Evolutionary conservation across 1,140 invertebrate genomes (phyloP), one percentile per base, ranked within the genome.

Genomic region (Neotoxoptera formosana): DNA sequence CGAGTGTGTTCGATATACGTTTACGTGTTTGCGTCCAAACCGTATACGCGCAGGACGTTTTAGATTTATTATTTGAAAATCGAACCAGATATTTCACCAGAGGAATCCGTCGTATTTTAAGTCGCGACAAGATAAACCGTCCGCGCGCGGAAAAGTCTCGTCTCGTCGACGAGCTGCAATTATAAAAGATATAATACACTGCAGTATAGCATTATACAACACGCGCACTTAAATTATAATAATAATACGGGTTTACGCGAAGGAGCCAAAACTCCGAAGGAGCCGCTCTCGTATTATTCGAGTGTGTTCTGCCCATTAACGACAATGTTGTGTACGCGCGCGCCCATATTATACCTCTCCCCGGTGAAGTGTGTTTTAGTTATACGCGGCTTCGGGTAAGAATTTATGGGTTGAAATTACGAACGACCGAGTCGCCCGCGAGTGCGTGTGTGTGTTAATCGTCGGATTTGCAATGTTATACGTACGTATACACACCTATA

Each of bases 391-490:
- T 89, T 89, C 36, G 67, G 11, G 67, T 83, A 81, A 48, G 76
- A 92, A 92, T 92, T 92, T 92, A 92, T 51, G 91, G 47, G n/a
- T 21, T n/a, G 90, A 91, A 92, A 51, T 92, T 83, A 92, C 47
- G 21, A 51, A 91, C 56, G 47, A 81, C 11, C 90, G 30, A 47
- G 47, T 48, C 45, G 17, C 14, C 84, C 30, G 84, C 45, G 84
- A 17, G 84, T 30, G 6, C 56, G 90, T 11, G 60, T 51, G 45
- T 47, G 67, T 91, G 36, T 91, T 91, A 91, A 47, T 83, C 90
- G 36, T 36, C 47, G 91, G 91, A 92, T 92, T 92, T 83, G n/a
- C 45, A 48, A 83, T 9, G 21, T 83, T 48, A 25, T 67, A 90
- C 14, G 20, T 17, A 88, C n/a, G n/a, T 20, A 30, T 6, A 23